Conservation (phyloP, 2,113 vertebrate species). For the Phoenicopterus ruber region DNA sequence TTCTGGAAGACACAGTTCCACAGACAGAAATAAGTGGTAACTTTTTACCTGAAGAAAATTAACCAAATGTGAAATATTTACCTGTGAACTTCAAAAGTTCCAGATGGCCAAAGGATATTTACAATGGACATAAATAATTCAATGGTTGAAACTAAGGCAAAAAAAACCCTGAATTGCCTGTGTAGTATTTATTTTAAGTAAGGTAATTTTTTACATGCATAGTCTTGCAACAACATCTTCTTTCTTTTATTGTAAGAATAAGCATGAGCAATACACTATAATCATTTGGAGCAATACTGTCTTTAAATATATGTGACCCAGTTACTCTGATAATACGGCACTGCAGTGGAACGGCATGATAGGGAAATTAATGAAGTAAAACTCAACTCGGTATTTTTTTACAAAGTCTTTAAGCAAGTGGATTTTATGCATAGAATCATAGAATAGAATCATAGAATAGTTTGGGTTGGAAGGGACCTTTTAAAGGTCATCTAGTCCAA, state of each 20-base stretch:
- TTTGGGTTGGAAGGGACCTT: no score
- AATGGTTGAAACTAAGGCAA: neutral
- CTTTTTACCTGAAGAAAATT: neutral
- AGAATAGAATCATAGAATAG: no score
- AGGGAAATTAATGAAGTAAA: neutral
- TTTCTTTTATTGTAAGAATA: neutral
- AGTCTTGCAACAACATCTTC: neutral
- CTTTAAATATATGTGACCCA: neutral
- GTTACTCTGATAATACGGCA: neutral
- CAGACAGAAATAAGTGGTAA: neutral
- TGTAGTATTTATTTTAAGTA: neutral
- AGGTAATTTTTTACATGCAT: neutral
- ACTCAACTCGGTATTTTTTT: neutral
- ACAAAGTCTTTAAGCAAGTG: neutral
- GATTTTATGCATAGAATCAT: neutral
- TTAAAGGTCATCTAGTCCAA: no score
- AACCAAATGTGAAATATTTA: neutral
- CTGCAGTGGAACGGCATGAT: neutral
- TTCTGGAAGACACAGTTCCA: neutral
- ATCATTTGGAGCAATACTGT: neutral
- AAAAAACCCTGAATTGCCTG: neutral
- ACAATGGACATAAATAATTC: neutral
- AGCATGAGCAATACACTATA: neutral
- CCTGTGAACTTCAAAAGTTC: neutral
- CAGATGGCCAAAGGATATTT: neutral